Base-by-base conservation (phyloP, 2,888 invertebrate genomes). In the Synergus umbraculus region DNA sequence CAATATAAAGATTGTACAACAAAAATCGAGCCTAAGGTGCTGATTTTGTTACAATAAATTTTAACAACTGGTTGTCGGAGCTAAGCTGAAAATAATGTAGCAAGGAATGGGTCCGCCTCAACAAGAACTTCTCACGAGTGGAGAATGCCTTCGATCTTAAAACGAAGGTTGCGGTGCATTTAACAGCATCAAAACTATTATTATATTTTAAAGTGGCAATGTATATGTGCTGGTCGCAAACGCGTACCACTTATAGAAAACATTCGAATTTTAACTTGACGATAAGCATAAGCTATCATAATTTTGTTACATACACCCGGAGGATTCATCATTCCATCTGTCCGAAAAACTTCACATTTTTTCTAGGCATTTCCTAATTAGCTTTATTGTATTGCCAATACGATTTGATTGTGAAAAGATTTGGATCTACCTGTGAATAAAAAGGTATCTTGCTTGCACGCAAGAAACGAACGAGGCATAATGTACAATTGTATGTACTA, bases 211-310 rank as follows among this genome's bases (percentile, higher is more conserved):
- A 76, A 76, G 54, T 58, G 37, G 29, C n/a, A 54, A 49, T 41
- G 43, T 76, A 15, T 29, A 76, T 84, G 84, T 84, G 84, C 84
- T 82, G 82, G 84, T 79, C 84, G 80, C 82, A 81, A 76, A 76
- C 54, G 15, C 37, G 37, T n/a, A 58, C 54, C 73, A n/a, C 37
- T 73, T 73, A 13, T 13, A 15, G 22, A 44, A 49, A 69, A 49
- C 46, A 69, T 69, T 69, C 22, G 15, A 69, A 69, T 49, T 29
- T 49, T 29, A 49, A 49, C 15, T 49, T 46, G 22, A 8, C 46
- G 18, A 69, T 69, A 29, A 12, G 66, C 13, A 44, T 66, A 18
- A 22, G 46, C 15, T 69, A 9, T 49, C n/a, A 15, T 73, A 67
- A 22, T 54, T 73, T 73, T 73, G 73, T 73, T 73, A 37, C 29